Evolutionary conservation across 2,888 invertebrate species (phyloP).

Genomic region (Acleris cristana): DNA sequence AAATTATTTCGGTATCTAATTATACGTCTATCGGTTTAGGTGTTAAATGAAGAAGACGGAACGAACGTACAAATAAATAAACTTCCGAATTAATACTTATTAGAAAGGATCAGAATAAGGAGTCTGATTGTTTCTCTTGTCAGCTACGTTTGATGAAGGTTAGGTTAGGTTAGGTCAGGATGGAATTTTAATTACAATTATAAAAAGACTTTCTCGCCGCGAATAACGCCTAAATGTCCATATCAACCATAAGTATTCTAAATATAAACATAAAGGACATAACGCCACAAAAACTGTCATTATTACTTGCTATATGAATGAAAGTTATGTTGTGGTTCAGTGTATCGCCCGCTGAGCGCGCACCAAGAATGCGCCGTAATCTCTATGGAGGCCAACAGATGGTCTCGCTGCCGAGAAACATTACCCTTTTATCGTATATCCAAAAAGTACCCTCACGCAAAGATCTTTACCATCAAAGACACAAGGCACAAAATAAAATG

Average conservation of each 20-base stretch:
- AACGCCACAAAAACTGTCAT: constrained; percentile 25
- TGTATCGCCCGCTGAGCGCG: constrained; percentile 53
- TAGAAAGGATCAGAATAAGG: too few relatives aligned
- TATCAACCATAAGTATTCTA: constrained; percentile 25
- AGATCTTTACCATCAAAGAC: constrained; percentile 44
- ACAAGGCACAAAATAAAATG: constrained; percentile 47
- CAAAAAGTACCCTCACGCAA: constrained; percentile 42
- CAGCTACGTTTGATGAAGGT: too few relatives aligned
- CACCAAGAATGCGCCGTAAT: constrained; percentile 68
- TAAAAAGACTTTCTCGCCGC: too few relatives aligned
- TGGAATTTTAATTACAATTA: too few relatives aligned
- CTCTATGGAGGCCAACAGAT: constrained; percentile 74
- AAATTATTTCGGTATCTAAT: too few relatives aligned
- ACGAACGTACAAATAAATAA: too few relatives aligned
- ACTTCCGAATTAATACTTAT: too few relatives aligned
- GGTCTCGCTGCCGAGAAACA: constrained; percentile 67
- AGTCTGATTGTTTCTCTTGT: too few relatives aligned
- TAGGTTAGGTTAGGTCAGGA: too few relatives aligned
- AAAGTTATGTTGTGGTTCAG: constrained; percentile 43
- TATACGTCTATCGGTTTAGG: too few relatives aligned
- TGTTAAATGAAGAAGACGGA: too few relatives aligned
- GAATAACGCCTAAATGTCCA: constrained; percentile 9
- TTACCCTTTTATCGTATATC: constrained; percentile 74
- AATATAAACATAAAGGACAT: constrained; percentile 20
- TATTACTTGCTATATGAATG: constrained; percentile 34